Conservation (phyloP, 2,888 invertebrate species). For the Hemicrepidius hirtus region DNA sequence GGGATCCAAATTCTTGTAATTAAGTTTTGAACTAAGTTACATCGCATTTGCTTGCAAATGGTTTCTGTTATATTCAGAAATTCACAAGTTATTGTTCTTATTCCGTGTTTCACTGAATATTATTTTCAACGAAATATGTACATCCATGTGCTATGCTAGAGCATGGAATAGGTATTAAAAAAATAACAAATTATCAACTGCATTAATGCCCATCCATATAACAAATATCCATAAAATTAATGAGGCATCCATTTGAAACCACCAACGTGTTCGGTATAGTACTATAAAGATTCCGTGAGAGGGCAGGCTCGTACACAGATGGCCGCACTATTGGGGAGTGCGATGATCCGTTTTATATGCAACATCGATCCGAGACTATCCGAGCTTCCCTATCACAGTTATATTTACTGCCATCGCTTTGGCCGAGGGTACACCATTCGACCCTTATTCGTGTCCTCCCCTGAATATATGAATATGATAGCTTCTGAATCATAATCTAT, state of each 20-base stretch:
- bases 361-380: conserved; percentile 63
- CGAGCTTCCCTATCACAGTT: conserved; percentile 59
- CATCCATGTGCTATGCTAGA: background rate
- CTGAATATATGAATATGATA: conserved; percentile 66
- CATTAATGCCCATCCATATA: background rate
- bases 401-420: conserved; percentile 61
- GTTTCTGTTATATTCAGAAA: conserved; percentile 59
- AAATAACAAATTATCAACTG: conserved; percentile 21
- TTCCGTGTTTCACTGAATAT: conserved; percentile 40
- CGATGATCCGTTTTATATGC: conserved; percentile 67
- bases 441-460: conserved; percentile 57
- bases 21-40: conserved; percentile 63
- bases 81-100: conserved; percentile 47
- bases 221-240: conserved; percentile 42
- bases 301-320: conserved; percentile 49
- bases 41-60: conserved; percentile 61
- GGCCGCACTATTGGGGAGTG: conserved; percentile 53
- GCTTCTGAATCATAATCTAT: conserved; percentile 67
- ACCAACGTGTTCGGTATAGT: conserved; percentile 42
- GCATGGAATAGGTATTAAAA: background rate
- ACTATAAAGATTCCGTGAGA: conserved; percentile 45
- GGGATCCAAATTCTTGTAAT: conserved; percentile 64
- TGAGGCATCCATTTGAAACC: conserved; percentile 35
- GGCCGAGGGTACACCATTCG: conserved; percentile 57
- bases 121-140: conserved; percentile 13